A percentile compares a stretch with the other conserved stretches of the same genome.
Conservation (phyloP, 2,113 vertebrate species). For the Canis aureus region DNA sequence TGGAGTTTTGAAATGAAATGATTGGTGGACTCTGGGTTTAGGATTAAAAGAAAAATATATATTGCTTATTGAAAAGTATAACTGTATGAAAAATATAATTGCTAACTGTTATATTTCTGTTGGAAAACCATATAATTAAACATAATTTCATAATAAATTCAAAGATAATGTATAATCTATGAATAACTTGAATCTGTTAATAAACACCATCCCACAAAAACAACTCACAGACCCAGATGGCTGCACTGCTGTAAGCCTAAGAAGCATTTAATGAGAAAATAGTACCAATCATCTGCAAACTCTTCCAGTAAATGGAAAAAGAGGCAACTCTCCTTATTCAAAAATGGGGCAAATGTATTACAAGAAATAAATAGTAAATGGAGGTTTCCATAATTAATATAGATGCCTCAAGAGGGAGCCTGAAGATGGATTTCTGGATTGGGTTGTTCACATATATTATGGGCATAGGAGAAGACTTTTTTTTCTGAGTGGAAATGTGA, state of each 20-base stretch:
- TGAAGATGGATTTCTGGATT: neutral
- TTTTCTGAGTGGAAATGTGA: neutral
- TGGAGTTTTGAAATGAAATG: neutral
- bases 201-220: neutral
- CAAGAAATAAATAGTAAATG: neutral
- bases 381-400: neutral
- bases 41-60: neutral
- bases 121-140: neutral
- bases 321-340: neutral
- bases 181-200: neutral
- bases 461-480: neutral
- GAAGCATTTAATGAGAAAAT: slow-evolving; percentile 1
- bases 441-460: neutral
- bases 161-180: neutral
- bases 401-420: neutral
- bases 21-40: neutral
- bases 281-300: neutral
- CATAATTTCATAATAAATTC: neutral
- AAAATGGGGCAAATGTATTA: neutral
- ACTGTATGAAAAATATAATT: neutral
- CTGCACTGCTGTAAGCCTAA: neutral
- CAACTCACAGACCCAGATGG: neutral
- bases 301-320: neutral
- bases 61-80: neutral
- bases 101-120: neutral